Conservation (phyloP, 1,140 invertebrate species). For the Pseudobourletiella spinata region DNA sequence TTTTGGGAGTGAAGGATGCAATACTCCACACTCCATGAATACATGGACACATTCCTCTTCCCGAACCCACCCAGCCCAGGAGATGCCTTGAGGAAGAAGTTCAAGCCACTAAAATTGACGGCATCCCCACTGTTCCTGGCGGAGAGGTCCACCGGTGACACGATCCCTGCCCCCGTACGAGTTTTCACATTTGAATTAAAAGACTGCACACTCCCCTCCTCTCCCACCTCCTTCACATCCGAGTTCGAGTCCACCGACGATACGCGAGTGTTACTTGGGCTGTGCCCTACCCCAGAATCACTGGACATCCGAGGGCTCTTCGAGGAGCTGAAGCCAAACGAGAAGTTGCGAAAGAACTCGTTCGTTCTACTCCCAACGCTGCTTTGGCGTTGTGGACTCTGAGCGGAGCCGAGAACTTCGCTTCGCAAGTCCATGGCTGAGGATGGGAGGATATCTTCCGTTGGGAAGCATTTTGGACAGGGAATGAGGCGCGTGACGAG, state of each 20-base stretch:
- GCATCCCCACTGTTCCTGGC: background rate
- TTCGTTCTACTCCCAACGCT: background rate
- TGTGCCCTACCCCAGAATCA: conserved; percentile 34
- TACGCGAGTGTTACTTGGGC: conserved; percentile 24
- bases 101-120: conserved; percentile 28
- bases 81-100: conserved; percentile 29
- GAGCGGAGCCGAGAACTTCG: background rate
- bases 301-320: conserved; percentile 32
- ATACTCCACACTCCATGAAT: conserved; percentile 81
- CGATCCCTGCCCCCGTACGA: conserved; percentile 20
- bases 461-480: conserved; percentile 69
- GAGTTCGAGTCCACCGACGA: conserved; percentile 29
- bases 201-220: conserved; percentile 25
- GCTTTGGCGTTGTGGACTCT: background rate
- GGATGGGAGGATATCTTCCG: background rate
- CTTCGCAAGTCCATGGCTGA: background rate
- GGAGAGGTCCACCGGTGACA: conserved; percentile 11
- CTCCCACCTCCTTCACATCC: conserved; percentile 26
- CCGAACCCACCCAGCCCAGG: conserved; percentile 11
- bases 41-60: conserved; percentile 37
- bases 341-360: conserved; percentile 20
- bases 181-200: conserved; percentile 15
- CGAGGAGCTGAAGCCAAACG: conserved; percentile 16
- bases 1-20: conserved; percentile 60
- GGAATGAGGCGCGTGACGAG: conserved; percentile 90